Conservation (phyloP, 2,113 vertebrate species). For the Aix galericulata region DNA sequence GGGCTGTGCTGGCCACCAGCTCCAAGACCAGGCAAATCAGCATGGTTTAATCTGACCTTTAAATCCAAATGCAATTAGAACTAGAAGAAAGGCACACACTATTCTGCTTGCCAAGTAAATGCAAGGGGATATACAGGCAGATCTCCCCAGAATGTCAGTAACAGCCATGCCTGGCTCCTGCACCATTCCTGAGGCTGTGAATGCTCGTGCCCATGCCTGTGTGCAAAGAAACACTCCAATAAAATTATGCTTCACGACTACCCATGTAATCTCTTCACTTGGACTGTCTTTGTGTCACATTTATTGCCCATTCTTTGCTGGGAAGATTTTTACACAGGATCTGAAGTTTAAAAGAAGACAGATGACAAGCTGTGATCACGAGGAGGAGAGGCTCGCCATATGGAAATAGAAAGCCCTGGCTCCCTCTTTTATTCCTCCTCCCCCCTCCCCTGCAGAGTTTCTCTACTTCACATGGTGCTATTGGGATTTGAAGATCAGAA, state of each 20-base stretch:
- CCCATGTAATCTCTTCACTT: conserved; percentile 10
- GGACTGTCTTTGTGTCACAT: conserved; percentile 54
- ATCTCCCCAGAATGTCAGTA: not conserved
- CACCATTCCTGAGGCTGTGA: rapidly evolving
- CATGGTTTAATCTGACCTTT: not conserved
- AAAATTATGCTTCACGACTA: not conserved
- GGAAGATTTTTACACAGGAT: conserved; percentile 69
- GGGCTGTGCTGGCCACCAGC: rapidly evolving
- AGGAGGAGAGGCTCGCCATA: conserved; percentile 66
- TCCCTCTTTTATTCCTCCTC: conserved; percentile 52
- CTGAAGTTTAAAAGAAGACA: conserved; percentile 73
- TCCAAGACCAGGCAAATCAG: not conserved
- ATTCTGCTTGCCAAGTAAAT: not conserved
- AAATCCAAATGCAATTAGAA: not conserved
- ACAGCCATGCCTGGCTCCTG: not conserved
- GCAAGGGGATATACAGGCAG: not conserved
- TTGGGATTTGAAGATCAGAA: conserved; percentile 70
- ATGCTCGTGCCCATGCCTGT: rapidly evolving
- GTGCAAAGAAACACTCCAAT: not conserved
- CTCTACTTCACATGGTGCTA: conserved; percentile 60
- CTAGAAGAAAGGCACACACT: rapidly evolving
- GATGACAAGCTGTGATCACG: conserved; percentile 66
- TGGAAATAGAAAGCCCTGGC: conserved; percentile 68
- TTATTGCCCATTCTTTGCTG: conserved; percentile 57
- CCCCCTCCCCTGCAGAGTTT: conserved; percentile 63